phyloP scores from a whole-genome alignment of 2,797 vertebrate species.

The Hydrophis major region DNA sequence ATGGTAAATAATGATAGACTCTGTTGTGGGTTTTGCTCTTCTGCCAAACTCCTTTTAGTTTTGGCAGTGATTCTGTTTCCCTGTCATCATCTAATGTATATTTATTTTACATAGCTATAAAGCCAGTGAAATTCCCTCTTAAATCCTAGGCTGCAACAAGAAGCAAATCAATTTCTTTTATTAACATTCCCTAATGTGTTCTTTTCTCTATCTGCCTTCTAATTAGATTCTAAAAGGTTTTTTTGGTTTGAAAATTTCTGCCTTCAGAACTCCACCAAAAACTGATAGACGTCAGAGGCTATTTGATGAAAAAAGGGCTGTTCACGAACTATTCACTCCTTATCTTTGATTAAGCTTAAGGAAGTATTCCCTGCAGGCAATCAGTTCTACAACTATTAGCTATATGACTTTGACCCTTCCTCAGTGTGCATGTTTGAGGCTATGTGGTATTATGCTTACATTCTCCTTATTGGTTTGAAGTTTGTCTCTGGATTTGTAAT shows the following conservation, averaged over 20 bases:
- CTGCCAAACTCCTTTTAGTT: constrained; percentile 75
- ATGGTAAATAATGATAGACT: constrained; percentile 71
- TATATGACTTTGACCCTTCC: not conserved
- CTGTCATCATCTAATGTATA: constrained; percentile 78
- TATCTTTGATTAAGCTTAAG: not conserved
- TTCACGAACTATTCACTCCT: not conserved
- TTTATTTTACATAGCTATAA: constrained; percentile 78
- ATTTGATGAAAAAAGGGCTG: not conserved
- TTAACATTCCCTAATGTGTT: constrained; percentile 69
- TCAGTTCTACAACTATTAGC: not conserved
- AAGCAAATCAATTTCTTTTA: constrained; percentile 66
- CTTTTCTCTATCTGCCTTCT: constrained; percentile 53
- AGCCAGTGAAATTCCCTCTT: constrained; percentile 75
- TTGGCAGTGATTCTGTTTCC: constrained; percentile 76
- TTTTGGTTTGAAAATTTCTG: constrained; percentile 63
- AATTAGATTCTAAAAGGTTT: constrained; percentile 71
- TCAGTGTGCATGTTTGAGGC: not conserved
- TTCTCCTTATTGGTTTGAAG: not conserved
- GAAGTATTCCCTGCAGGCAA: not conserved
- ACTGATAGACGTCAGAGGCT: not conserved
- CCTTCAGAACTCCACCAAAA: not conserved
- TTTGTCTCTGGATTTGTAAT: not conserved
- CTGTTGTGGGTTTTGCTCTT: constrained; percentile 70
- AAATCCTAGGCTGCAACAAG: constrained; percentile 74
- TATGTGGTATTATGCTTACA: not conserved